Base-by-base conservation (phyloP, 2,113 vertebrate species). In the Chaetodon trifascialis region DNA sequence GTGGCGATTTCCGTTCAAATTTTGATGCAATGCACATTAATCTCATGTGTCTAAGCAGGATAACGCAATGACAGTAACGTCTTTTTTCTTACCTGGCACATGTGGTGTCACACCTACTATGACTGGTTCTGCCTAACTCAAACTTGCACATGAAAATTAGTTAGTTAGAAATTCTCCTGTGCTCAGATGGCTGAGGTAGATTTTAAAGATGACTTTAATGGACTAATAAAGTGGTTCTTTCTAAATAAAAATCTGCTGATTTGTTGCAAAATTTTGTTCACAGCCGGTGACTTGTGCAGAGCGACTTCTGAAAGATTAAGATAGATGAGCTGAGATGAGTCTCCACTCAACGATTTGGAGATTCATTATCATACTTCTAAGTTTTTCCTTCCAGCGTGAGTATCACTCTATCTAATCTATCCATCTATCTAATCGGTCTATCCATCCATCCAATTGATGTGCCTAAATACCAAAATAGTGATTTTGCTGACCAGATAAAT, bases 271-370 rank as follows among this genome's bases (percentile, higher is more conserved):
- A 60, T 79, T 76, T 17, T 64, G 4, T 66, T 80, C 11, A 47
- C 79, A 83, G 64, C 19, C 46, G 54, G 51, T 44, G 12, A 36
- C 42, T 47, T 25, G 38, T 46, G 15, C 14, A 64, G 68, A 73
- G 55, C 55, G 60, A 78, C 34, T 63, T 67, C 30, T 64, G 10
- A 15, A 8, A 47, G 36, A 56, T 59, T 11, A 63, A 63, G 25
- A 71, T 72, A 63, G 42, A 88, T 86, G 79, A 86, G 76, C 80
- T 63, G 86, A 88, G 67, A 95, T 94, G 94, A 84, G 70, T 83
- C 69, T 75, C 49, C 47, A 56, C 11, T 58, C 23, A 17, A 25
- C 25, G 2, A 1, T 74, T 40, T 87, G 88, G 80, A 82, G 34
- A 77, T 82, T 69, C 15, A 30, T 88, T 11, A 25, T 92, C 36